phyloP scores from a whole-genome alignment of 1,140 invertebrate genomes.

The Drosophila sproati region DNA sequence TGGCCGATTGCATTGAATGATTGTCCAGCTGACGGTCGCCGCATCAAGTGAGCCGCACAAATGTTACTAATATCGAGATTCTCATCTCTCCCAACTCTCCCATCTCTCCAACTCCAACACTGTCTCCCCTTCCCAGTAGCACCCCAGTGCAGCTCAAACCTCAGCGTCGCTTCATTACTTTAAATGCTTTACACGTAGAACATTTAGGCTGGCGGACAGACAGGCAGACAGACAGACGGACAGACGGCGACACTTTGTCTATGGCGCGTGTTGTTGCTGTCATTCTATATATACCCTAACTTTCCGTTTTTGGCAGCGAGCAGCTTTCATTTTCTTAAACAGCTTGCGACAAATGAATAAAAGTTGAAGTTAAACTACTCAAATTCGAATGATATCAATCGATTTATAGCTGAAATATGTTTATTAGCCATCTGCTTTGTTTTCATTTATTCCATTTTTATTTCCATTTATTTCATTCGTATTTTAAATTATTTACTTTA shows the following conservation, averaged over 20 bases:
- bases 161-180: slow-evolving; percentile 70
- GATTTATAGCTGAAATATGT: too few relatives aligned
- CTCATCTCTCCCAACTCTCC: background rate
- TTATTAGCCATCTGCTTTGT: too few relatives aligned
- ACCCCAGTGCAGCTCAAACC: slow-evolving; percentile 2
- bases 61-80: slow-evolving; percentile 62
- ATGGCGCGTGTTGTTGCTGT: slow-evolving; percentile 33
- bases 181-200: slow-evolving; percentile 81
- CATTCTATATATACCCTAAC: background rate
- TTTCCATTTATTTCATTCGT: too few relatives aligned
- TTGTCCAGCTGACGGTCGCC: slow-evolving; percentile 36
- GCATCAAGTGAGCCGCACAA: slow-evolving; percentile 54
- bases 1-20: slow-evolving; percentile 73
- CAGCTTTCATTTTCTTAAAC: background rate
- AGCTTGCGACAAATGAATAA: background rate
- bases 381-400: too few relatives aligned
- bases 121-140: background rate
- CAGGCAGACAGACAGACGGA: slow-evolving; percentile 15
- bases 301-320: background rate
- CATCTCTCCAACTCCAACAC: background rate
- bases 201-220: slow-evolving; percentile 54
- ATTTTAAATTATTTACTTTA: too few relatives aligned
- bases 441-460: too few relatives aligned
- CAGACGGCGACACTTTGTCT: slow-evolving; percentile 56
- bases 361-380: too few relatives aligned